Evolutionary conservation across 2,113 vertebrate species (phyloP), one percentile per base, ranked within the genome.

Genomic region (Ammodramus savannarum): DNA sequence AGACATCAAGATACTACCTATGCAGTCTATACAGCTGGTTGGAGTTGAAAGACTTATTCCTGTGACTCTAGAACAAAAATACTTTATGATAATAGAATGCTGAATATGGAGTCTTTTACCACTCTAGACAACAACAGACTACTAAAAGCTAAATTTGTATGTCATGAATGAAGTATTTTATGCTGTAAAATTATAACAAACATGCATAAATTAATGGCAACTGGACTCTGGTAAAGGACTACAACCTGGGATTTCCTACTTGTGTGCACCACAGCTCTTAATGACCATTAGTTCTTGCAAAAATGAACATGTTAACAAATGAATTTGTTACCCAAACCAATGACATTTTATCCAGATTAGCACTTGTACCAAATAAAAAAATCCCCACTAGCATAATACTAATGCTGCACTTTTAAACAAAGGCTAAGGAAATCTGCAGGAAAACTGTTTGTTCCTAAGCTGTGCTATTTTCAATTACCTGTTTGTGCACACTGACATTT

Each of bases 381-480:
- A 26, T 21, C 7, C 16, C 36, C 55, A 27, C 41, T 62, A 83
- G 25, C 65, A 61, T 78, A 92, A 95, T 48, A 55, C 31, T 57
- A 90, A 75, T 75, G 55, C 21, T 83, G 51, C 0, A 1, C 39
- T 84, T 94, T 88, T 81, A 93, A 92, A 94, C 63, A 90, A 96
- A 88, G 87, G 65, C 72, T 67, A 77, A 77, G 17, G 36, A 93
- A 91, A 89, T 54, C 68, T 74, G 23, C 55, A 29, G 63, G 68
- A 94, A 94, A 93, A 65, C 14, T 49, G 65, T 92, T 85, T 83
- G n/a, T 75, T 93, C 79, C 68, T 61, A 86, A 54, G 63, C 72
- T 84, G 72, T 65, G 72, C 36, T 92, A 75, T 93, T 97, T 96
- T 80, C 87, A 77, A 90, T 96, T 91, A 93, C 87, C 75, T 92